Base-by-base conservation (phyloP, 2,113 vertebrate species). In the Vulpes lagopus region DNA sequence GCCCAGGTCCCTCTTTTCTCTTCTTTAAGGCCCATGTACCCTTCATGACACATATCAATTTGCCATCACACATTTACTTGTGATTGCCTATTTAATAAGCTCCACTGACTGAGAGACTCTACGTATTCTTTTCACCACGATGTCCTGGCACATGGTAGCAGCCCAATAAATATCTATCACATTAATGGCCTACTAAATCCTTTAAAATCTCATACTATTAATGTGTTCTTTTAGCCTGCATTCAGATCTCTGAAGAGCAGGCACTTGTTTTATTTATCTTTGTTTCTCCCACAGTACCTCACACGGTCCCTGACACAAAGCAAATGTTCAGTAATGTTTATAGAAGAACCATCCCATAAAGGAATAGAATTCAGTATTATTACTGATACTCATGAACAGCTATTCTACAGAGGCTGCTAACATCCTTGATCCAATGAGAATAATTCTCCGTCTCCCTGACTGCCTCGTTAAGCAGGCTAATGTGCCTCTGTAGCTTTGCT, bases 201-300 rank as follows among this genome's bases (percentile, higher is more conserved):
- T 95, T 96, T 82, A 49, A 73, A 96, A 94, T 49, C 17, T 59
- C 35, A 3, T 53, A 10, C 78, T 79, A 60, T 74, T 78, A 83
- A 82, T 57, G 7, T 80, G 20, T 84, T 95, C 32, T 74, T 84
- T 67, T 80, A 20, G 51, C 27, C 23, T 92, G 2, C 8, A 32
- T 76, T 71, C 79, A 90, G 62, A 87, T 94, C 67, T 92, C 87
- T 83, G 8, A 55, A 71, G 83, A 69, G 12, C 19, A 83, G 23
- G 5, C 11, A 15, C 7, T 89, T 71, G 14, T 82, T 64, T 92
- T 82, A 59, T 69, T 86, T 65, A 78, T 89, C 86, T 90, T 90
- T 89, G 20, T 69, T 67, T 59, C 64, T 78, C 51, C 30, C 12
- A 16, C 7, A 69, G n/a, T 65, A 22, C 20, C 4, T 92, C 67